Conservation (phyloP, 2,797 vertebrate species). For the Rhabdophis nuchalis region DNA sequence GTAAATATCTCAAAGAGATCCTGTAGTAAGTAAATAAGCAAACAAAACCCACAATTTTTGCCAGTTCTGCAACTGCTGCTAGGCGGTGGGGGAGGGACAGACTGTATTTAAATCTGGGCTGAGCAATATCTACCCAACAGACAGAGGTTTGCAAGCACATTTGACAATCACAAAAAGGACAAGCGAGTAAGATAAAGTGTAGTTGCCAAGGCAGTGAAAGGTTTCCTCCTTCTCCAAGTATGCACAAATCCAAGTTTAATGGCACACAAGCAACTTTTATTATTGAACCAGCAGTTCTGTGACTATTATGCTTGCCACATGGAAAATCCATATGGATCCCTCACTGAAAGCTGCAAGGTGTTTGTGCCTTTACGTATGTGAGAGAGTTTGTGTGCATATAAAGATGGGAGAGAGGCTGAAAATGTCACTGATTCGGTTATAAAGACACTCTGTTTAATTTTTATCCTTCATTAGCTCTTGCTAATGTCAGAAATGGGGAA, state of each 20-base stretch:
- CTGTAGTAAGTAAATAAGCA: neutral
- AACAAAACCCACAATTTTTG: slow-evolving; percentile 13
- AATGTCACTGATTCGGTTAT: neutral
- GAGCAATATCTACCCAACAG: slow-evolving; percentile 5
- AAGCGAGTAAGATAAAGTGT: neutral
- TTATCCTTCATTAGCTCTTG: neutral
- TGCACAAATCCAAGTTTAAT: neutral
- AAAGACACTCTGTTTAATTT: neutral
- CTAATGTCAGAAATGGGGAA: neutral
- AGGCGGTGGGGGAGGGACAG: neutral
- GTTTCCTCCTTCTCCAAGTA: neutral
- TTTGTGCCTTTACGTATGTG: neutral
- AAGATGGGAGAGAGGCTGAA: neutral
- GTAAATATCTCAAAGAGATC: neutral
- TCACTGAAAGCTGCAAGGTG: neutral
- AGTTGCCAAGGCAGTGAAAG: neutral
- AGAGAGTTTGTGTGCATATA: neutral
- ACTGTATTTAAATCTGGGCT: slow-evolving; percentile 7
- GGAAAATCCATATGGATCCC: neutral
- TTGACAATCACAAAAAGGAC: neutral
- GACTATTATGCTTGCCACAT: neutral
- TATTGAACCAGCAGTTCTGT: neutral
- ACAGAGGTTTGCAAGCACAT: neutral
- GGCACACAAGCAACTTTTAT: slow-evolving; percentile 5
- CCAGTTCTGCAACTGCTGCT: slow-evolving; percentile 29